phyloP scores from a whole-genome alignment of 2,888 invertebrate species.

The Platycheirus albimanus region DNA sequence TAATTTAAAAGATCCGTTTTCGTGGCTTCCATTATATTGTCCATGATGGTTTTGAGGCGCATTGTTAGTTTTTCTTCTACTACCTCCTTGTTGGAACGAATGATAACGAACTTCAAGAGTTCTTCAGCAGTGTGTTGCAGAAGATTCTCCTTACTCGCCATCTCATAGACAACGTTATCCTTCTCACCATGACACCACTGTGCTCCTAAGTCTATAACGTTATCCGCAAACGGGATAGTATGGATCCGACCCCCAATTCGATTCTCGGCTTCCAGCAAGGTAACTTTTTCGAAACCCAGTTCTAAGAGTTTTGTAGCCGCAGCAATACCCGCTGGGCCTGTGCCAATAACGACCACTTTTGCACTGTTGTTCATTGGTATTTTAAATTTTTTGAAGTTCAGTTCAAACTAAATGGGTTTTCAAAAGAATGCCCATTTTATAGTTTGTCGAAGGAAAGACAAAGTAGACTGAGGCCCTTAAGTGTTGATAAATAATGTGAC shows the following conservation, averaged over 20 bases:
- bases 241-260: slow-evolving; percentile 87
- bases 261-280: slow-evolving; percentile 86
- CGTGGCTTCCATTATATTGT: slow-evolving; percentile 81
- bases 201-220: slow-evolving; percentile 82
- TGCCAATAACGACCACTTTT: slow-evolving; percentile 81
- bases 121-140: slow-evolving; percentile 78
- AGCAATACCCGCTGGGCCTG: slow-evolving; percentile 83
- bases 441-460: no score
- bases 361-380: slow-evolving; percentile 70
- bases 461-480: no score
- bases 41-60: slow-evolving; percentile 81
- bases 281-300: slow-evolving; percentile 83
- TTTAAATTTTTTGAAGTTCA: no score
- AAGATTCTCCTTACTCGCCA: slow-evolving; percentile 79
- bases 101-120: slow-evolving; percentile 77
- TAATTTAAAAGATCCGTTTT: slow-evolving; percentile 79
- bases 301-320: slow-evolving; percentile 82
- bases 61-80: slow-evolving; percentile 80
- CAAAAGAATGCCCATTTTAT: no score
- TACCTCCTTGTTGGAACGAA: slow-evolving; percentile 81
- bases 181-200: slow-evolving; percentile 82
- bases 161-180: slow-evolving; percentile 82
- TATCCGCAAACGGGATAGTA: slow-evolving; percentile 84
- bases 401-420: no score
- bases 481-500: no score